These are phyloP conservation scores for Falcaria lacertinaria DNA, from an alignment of 2,888 invertebrate species.

Conservation along the genomic window DNA sequence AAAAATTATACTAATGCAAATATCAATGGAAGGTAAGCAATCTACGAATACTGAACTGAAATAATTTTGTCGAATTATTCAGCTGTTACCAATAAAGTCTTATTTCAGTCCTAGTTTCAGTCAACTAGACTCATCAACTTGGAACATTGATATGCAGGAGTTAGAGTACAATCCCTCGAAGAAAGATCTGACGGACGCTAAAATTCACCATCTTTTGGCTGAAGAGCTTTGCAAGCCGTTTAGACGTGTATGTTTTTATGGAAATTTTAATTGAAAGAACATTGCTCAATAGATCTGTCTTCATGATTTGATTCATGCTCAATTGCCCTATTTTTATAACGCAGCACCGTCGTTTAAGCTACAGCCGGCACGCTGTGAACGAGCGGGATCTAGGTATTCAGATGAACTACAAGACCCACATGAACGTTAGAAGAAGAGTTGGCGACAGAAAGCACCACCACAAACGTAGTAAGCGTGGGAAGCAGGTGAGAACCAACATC, in stretches of 20 bases:
- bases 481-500: slow-evolving; percentile 81
- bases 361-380: slow-evolving; percentile 94
- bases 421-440: slow-evolving; percentile 92
- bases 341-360: slow-evolving; percentile 93
- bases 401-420: slow-evolving; percentile 93
- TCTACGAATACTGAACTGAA: slow-evolving; percentile 1
- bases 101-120: slow-evolving; percentile 88
- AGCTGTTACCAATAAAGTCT: slow-evolving; percentile 1
- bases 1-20: slow-evolving; percentile 92
- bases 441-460: slow-evolving; percentile 92
- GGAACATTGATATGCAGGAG: slow-evolving; percentile 96
- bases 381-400: slow-evolving; percentile 92
- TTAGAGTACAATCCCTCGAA: slow-evolving; percentile 95
- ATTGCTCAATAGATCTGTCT: too few species aligned
- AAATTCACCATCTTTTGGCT: slow-evolving; percentile 93
- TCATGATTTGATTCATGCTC: too few species aligned
- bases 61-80: slow-evolving; percentile 7
- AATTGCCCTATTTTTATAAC: slow-evolving; percentile 27
- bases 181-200: slow-evolving; percentile 95
- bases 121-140: slow-evolving; percentile 90
- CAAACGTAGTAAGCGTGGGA: slow-evolving; percentile 90
- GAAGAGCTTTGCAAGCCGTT: slow-evolving; percentile 94
- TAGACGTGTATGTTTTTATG: slow-evolving; percentile 83
- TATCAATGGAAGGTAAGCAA: slow-evolving; percentile 88
- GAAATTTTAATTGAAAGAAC: too few species aligned